Base-by-base conservation (phyloP, 2,113 vertebrate species). In the Microtus montanus region DNA sequence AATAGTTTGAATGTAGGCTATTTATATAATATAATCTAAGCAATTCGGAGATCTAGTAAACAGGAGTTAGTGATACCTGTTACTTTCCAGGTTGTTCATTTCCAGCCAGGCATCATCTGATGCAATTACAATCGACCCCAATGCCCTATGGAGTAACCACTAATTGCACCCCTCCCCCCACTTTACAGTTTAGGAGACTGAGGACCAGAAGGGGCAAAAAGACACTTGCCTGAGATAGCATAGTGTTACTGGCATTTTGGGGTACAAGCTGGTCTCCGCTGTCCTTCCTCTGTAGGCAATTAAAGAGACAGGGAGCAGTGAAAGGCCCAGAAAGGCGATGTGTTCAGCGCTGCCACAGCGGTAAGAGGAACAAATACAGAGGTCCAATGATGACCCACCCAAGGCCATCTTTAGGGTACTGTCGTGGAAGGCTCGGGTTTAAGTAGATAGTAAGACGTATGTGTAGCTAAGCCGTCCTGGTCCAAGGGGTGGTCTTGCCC, bases 131-230 rank as follows among this genome's bases (percentile, higher is more conserved):
- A 38, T 80, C 12, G 77, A 95, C 58, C 74, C n/a, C 17, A 35
- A 0, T 9, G 58, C 24, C 44, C 52, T 0, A 24, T 52, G 64
- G 58, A 64, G 15, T 89, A 83, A 66, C 58, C 6, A 7, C n/a
- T 47, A 64, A 68, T 22, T 54, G 33, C 26, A 92, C 6, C 49
- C 87, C 49, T 19, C 86, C 6, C 44, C 35, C 83, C 49, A 24
- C 86, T 87, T 73, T 64, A 73, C 75, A 90, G 73, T 61, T 94
- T 87, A 74, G 73, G 71, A 94, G 71, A 78, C 79, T 41, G 90
- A 95, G 87, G 83, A 35, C 22, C 78, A 35, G 86, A 12, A 12
- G 5, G 3, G 2, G 22, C 41, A 44, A 12, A 71, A 26, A 58
- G 63, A 38, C 47, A 24, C 68, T 61, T 90, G 66, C 79, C 58